Evolutionary conservation across 2,888 invertebrate genomes (phyloP).

Genomic region (Sussaba pulchella): DNA sequence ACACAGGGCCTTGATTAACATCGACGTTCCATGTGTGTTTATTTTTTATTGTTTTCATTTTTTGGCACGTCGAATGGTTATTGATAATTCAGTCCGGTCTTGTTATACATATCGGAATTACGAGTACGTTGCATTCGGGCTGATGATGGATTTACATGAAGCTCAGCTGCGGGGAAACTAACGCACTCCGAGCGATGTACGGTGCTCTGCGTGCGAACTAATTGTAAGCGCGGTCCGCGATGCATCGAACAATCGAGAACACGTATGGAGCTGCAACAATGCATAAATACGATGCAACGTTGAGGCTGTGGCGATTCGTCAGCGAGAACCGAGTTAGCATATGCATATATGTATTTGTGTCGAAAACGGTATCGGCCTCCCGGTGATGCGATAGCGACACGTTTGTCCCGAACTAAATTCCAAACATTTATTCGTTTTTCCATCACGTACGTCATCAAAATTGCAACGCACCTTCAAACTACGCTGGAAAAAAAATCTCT

Average conservation of each 20-base stretch:
- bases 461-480: too few species aligned
- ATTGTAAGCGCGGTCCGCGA: not conserved
- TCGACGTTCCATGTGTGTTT: too few species aligned
- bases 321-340: not conserved
- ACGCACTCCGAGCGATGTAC: not conserved
- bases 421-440: not conserved
- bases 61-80: not conserved
- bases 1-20: too few species aligned
- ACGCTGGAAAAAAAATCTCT: too few species aligned
- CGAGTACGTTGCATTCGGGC: not conserved
- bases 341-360: slow-evolving; percentile 20
- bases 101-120: slow-evolving; percentile 4
- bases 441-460: not conserved
- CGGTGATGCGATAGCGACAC: not conserved
- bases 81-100: not conserved
- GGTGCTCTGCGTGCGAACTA: too few species aligned
- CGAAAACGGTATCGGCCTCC: not conserved
- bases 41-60: not conserved
- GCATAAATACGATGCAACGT: not conserved
- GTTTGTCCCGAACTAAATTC: slow-evolving; percentile 4
- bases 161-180: not conserved
- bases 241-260: slow-evolving; percentile 23
- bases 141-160: slow-evolving; percentile 27
- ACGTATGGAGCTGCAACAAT: slow-evolving; percentile 18
- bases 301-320: slow-evolving; percentile 5